These are phyloP conservation scores for Phortica okadai DNA, from an alignment of 2,888 invertebrate species.

Conservation along the genomic window DNA sequence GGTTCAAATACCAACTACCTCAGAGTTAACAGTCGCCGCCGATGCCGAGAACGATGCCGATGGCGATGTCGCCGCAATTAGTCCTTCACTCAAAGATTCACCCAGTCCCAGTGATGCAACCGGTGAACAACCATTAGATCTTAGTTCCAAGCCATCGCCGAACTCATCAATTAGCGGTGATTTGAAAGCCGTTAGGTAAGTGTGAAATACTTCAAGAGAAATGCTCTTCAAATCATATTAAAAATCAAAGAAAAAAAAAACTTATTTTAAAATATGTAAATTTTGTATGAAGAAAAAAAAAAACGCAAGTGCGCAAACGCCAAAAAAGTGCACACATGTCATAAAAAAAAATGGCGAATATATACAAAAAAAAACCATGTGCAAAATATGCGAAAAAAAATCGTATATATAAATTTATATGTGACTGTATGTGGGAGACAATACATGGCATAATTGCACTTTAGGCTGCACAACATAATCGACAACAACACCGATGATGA, in stretches of 20 bases:
- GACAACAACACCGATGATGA: slow-evolving; percentile 1
- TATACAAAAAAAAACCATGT: slow-evolving; percentile 33
- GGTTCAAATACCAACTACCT: slow-evolving; percentile 75
- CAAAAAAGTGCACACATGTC: slow-evolving; percentile 52
- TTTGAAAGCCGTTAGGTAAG: slow-evolving; percentile 82
- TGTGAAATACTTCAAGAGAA: slow-evolving; percentile 21
- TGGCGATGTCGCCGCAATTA: slow-evolving; percentile 59
- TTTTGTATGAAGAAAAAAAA: slow-evolving; percentile 38
- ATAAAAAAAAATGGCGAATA: slow-evolving; percentile 40
- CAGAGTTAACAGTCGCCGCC: slow-evolving; percentile 72
- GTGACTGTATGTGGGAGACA: slow-evolving; percentile 59
- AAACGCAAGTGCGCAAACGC: slow-evolving; percentile 58
- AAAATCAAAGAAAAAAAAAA: slow-evolving; percentile 14
- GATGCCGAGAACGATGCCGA: not conserved
- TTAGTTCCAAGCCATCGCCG: slow-evolving; percentile 86
- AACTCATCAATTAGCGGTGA: slow-evolving; percentile 76
- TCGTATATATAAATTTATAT: not conserved
- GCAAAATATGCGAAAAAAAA: slow-evolving; percentile 35
- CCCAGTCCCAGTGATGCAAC: slow-evolving; percentile 78
- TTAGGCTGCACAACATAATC: slow-evolving; percentile 60
- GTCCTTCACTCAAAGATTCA: slow-evolving; percentile 76
- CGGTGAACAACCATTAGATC: slow-evolving; percentile 88
- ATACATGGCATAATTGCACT: slow-evolving; percentile 71
- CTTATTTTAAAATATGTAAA: slow-evolving; percentile 19
- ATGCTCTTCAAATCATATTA: not conserved